These are phyloP conservation scores for Melanerpes aurifrons DNA, from an alignment of 2,113 vertebrate genomes.

Conservation along the genomic window DNA sequence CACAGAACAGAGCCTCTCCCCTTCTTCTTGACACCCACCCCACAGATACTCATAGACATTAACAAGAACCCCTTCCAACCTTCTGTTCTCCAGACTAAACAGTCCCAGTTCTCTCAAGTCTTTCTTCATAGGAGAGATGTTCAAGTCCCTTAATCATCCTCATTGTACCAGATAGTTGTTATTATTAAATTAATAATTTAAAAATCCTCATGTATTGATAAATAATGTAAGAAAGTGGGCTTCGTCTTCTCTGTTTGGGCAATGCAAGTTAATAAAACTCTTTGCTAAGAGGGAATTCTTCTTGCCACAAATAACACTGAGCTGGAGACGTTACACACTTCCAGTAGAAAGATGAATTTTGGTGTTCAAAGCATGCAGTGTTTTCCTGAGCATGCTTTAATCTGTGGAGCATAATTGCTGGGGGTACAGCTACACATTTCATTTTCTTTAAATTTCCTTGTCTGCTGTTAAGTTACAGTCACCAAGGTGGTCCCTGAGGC, in stretches of 20 bases:
- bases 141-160: no score
- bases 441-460: neutral
- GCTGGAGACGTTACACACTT: neutral
- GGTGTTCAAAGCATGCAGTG: neutral
- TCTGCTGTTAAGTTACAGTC: neutral
- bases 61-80: no score
- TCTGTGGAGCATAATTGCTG: neutral
- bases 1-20: no score
- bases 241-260: neutral
- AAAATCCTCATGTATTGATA: neutral
- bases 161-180: neutral
- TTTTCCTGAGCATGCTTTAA: neutral
- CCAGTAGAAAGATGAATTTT: neutral
- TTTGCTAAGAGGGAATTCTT: neutral
- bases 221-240: slow-evolving; percentile 5
- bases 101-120: no score
- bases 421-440: neutral
- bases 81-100: no score
- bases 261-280: neutral
- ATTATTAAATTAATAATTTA: slow-evolving; percentile 8
- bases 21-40: no score
- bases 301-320: neutral
- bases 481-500: neutral
- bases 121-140: no score
- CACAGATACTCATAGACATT: no score